A percentile compares a stretch with the other conserved stretches of the same genome.
phyloP scores from a whole-genome alignment of 2,888 invertebrate genomes.

The Leptopilina syphax region DNA sequence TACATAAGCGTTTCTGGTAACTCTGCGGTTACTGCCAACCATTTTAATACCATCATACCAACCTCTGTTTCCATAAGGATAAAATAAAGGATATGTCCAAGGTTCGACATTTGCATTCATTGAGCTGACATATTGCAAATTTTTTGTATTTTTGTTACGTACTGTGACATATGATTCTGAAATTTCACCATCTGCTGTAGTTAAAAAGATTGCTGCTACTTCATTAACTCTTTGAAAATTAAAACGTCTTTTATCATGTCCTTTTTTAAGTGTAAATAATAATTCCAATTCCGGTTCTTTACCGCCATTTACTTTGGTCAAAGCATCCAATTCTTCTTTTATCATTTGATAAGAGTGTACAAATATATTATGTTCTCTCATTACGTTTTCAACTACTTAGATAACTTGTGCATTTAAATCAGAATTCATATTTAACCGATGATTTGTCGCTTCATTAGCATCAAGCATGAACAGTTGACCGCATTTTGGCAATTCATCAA shows the following conservation, averaged over 20 bases:
- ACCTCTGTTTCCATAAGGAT: constrained; percentile 48
- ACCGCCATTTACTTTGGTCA: constrained; percentile 27
- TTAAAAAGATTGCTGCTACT: constrained; percentile 54
- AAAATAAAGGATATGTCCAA: constrained; percentile 55
- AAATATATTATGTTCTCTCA: constrained; percentile 50
- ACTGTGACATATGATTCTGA: constrained; percentile 52
- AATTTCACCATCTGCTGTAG: constrained; percentile 56
- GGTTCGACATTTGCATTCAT: constrained; percentile 57
- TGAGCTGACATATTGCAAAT: constrained; percentile 48
- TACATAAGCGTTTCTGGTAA: constrained; percentile 42
- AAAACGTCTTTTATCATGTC: constrained; percentile 50
- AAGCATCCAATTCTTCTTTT: constrained; percentile 45
- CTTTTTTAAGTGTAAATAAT: constrained; percentile 52
- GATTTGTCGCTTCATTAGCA: constrained; percentile 51
- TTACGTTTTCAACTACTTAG: constrained; percentile 46
- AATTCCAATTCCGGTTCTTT: constrained; percentile 45
- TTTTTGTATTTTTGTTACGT: constrained; percentile 49
- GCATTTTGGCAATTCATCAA: constrained; percentile 35
- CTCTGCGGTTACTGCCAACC: constrained; percentile 27
- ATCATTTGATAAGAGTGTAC: constrained; percentile 54
- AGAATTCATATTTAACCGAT: constrained; percentile 27
- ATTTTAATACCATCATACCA: constrained; percentile 42
- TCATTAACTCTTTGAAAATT: constrained; percentile 57
- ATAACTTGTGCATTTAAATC: constrained; percentile 44
- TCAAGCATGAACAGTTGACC: constrained; percentile 58